Evolutionary conservation across 2,888 invertebrate species (phyloP).

Genomic region (Helleia helle): DNA sequence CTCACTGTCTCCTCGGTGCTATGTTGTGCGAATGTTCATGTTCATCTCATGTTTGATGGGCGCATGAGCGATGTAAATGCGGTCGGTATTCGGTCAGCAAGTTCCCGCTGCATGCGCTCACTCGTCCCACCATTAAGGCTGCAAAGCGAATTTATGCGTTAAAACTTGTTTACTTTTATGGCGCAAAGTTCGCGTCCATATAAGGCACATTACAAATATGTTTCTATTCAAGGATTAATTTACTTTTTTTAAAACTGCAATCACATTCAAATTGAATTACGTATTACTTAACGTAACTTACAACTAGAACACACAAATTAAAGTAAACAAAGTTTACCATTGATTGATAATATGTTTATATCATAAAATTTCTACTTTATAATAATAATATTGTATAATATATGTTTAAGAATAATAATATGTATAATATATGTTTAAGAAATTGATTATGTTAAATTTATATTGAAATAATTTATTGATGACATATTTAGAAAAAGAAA

Average conservation of each 20-base stretch:
- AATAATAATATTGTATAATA: too few species aligned
- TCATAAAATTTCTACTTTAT: too few species aligned
- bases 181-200: conserved; percentile 45
- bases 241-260: conserved; percentile 26
- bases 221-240: conserved; percentile 54
- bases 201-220: conserved; percentile 50
- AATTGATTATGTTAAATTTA: too few species aligned
- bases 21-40: conserved; percentile 32
- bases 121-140: conserved; percentile 48
- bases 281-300: conserved; percentile 5
- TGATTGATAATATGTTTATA: too few species aligned
- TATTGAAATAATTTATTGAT: too few species aligned
- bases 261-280: conserved; percentile 4
- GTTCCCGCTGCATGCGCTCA: conserved; percentile 33
- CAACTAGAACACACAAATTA: conserved; percentile 27
- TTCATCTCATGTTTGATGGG: conserved; percentile 29
- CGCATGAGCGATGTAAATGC: conserved; percentile 26
- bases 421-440: too few species aligned
- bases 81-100: conserved; percentile 22
- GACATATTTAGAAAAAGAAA: too few species aligned
- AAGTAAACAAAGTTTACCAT: conserved; percentile 24
- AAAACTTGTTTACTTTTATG: conserved; percentile 66
- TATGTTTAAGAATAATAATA: too few species aligned
- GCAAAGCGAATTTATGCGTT: conserved; percentile 56
- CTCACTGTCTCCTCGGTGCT: conserved; percentile 26